These are phyloP conservation scores for Andrena cerasifolii DNA, from an alignment of 1,140 invertebrate species.

Conservation along the genomic window DNA sequence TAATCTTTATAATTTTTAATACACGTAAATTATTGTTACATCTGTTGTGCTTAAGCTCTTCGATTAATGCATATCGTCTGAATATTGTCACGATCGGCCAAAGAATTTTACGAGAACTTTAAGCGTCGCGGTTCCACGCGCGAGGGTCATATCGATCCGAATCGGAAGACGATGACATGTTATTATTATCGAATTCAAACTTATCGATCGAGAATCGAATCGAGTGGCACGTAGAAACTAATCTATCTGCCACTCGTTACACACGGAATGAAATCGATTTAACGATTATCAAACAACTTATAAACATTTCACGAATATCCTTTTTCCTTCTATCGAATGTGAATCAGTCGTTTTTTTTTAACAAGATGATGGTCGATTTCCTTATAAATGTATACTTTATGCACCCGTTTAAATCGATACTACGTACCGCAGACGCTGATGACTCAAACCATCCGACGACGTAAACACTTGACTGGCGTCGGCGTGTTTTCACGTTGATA, in stretches of 20 bases:
- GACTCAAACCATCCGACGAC: too few species aligned
- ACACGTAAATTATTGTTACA: conserved; percentile 74
- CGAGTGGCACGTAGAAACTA: background rate
- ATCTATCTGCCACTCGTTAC: background rate
- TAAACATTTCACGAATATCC: background rate
- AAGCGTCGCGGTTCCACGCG: background rate
- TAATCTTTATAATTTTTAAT: too few species aligned
- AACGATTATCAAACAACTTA: background rate
- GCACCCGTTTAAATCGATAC: conserved; percentile 54
- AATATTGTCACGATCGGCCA: conserved; percentile 75
- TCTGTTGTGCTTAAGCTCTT: conserved; percentile 75
- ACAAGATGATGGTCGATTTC: conserved; percentile 75
- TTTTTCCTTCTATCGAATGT: conserved; percentile 72
- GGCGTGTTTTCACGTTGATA: too few species aligned
- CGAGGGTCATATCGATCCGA: conserved; percentile 14
- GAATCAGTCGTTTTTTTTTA: conserved; percentile 76
- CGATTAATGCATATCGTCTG: conserved; percentile 64
- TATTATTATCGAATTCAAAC: background rate
- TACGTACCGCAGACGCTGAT: too few species aligned
- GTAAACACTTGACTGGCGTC: too few species aligned
- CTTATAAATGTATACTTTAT: conserved; percentile 65
- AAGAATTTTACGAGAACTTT: conserved; percentile 34
- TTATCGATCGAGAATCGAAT: background rate
- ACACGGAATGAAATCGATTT: background rate
- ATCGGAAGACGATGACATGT: conserved; percentile 55